Conservation (phyloP, 53 echinoderm and acorn worm genomes). For the Zoroaster sp. region DNA sequence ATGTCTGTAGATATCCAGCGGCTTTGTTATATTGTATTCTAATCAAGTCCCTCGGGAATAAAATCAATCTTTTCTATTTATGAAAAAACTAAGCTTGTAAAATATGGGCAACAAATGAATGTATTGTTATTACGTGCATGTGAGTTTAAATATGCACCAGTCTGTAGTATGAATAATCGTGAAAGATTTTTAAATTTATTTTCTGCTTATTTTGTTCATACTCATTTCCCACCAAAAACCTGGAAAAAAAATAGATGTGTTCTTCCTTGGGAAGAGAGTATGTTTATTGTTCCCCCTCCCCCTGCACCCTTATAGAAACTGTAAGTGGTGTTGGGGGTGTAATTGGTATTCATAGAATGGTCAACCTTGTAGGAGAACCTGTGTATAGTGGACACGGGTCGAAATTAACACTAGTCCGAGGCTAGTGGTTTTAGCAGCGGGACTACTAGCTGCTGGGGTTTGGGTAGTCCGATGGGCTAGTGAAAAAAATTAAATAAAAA, state of each 20-base stretch:
- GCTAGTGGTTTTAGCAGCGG: too few species aligned
- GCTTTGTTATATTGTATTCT: not conserved
- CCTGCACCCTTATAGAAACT: not conserved
- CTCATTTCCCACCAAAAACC: not conserved
- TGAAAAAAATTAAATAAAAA: too few species aligned
- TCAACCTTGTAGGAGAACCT: not conserved
- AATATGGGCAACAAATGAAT: constrained; percentile 5
- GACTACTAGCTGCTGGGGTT: too few species aligned
- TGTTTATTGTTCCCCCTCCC: not conserved
- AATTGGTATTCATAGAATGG: not conserved
- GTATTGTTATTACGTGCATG: not conserved
- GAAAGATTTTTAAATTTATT: not conserved
- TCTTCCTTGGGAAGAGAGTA: constrained; percentile 5
- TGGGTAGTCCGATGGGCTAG: too few species aligned
- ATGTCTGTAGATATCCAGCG: not conserved
- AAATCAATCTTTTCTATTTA: constrained; percentile 12
- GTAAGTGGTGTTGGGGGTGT: not conserved
- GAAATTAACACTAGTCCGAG: too few species aligned
- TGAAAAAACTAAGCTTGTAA: not conserved
- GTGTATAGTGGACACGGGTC: too few species aligned
- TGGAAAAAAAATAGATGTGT: not conserved
- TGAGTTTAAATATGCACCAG: not conserved
- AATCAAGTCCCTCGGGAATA: not conserved
- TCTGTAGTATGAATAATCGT: not conserved
- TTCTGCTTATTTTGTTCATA: not conserved